Conservation (phyloP, 2,797 vertebrate genomes). For the Hoplostethus atlanticus region DNA sequence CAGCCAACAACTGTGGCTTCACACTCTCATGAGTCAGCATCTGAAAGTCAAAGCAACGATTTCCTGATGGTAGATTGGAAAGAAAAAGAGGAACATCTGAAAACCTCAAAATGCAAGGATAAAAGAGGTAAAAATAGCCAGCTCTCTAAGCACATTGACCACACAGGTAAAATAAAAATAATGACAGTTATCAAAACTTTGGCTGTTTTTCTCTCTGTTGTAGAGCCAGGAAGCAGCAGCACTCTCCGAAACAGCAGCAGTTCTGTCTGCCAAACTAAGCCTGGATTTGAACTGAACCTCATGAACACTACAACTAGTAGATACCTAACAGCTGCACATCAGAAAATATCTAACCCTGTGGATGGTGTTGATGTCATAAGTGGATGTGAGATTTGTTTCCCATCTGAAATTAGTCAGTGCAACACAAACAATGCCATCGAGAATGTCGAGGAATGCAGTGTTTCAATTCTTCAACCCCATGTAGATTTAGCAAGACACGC, state of each 20-base stretch:
- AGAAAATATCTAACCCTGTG: neutral
- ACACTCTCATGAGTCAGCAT: constrained; percentile 3
- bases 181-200: neutral
- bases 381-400: neutral
- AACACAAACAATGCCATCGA: neutral
- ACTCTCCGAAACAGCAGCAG: neutral
- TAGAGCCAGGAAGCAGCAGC: neutral
- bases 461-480: constrained; percentile 34
- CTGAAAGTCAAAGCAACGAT: constrained; percentile 13
- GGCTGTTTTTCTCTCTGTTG: neutral
- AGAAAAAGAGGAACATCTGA: no score
- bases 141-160: neutral
- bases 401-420: neutral
- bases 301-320: neutral
- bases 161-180: neutral
- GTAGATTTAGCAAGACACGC: neutral
- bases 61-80: neutral
- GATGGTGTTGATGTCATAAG: neutral
- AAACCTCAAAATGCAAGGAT: no score
- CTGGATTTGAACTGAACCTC: neutral
- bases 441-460: constrained; percentile 39
- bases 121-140: no score
- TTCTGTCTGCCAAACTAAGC: no score
- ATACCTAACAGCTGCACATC: neutral
- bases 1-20: constrained; percentile 13